Percentiles rank a stretch among this genome's conserved stretches.
phyloP scores from a whole-genome alignment of 2,888 invertebrate species.

The Ophonus ardosiacus region DNA sequence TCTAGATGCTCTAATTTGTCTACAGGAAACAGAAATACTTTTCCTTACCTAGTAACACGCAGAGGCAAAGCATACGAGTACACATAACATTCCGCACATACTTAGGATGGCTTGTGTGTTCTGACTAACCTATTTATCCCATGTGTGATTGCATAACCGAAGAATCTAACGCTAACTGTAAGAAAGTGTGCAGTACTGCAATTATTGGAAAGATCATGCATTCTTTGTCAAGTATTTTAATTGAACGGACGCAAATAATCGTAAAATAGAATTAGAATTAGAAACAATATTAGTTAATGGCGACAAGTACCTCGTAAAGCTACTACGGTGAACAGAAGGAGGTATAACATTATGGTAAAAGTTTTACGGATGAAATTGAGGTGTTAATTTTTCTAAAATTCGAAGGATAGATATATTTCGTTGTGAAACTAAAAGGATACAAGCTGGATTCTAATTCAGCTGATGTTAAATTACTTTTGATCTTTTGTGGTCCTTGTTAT shows the following conservation, averaged over 20 bases:
- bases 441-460: too few species aligned
- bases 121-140: constrained; percentile 47
- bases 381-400: too few species aligned
- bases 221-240: neutral
- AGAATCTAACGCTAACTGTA: neutral
- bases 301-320: neutral
- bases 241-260: neutral
- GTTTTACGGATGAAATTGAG: too few species aligned
- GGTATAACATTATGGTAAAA: too few species aligned
- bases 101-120: constrained; percentile 29
- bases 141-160: constrained; percentile 31
- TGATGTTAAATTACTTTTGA: too few species aligned
- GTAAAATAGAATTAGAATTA: neutral
- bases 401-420: too few species aligned
- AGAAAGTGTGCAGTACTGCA: neutral
- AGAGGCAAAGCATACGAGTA: neutral
- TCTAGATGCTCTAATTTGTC: neutral
- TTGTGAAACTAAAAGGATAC: too few species aligned
- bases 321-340: too few species aligned
- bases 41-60: constrained; percentile 15
- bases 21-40: neutral
- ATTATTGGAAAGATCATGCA: neutral
- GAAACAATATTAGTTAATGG: neutral
- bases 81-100: constrained; percentile 28
- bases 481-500: too few species aligned